These are phyloP conservation scores for Brenthis daphne DNA, from an alignment of 2,888 invertebrate species.

Conservation along the genomic window DNA sequence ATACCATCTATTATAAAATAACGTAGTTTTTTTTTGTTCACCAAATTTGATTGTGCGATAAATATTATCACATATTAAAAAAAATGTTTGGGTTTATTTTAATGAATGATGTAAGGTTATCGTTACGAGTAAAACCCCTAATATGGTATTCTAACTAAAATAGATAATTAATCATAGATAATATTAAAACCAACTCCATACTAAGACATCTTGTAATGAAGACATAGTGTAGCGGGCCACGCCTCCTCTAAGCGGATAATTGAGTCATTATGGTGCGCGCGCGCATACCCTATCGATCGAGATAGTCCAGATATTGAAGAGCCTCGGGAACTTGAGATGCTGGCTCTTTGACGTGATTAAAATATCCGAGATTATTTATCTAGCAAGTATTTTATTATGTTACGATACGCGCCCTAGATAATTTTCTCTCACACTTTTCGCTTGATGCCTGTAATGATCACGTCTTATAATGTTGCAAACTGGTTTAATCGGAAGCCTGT, in stretches of 20 bases:
- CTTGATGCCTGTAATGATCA: constrained; percentile 12
- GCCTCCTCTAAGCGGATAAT: constrained; percentile 81
- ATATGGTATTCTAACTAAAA: too few species aligned
- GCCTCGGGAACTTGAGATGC: constrained; percentile 52
- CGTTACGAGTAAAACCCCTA: too few species aligned
- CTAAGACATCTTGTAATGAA: constrained; percentile 63
- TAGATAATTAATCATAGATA: background rate
- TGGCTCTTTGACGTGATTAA: constrained; percentile 30
- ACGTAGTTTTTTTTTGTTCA: too few species aligned
- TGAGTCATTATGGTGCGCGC: constrained; percentile 80
- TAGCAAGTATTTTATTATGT: constrained; percentile 30
- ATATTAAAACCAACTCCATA: constrained; percentile 41
- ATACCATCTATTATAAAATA: too few species aligned
- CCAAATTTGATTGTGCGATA: too few species aligned
- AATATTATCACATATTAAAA: too few species aligned
- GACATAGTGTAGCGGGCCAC: constrained; percentile 71
- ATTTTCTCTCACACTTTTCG: constrained; percentile 22
- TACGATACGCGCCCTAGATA: constrained; percentile 9
- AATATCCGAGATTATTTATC: constrained; percentile 36
- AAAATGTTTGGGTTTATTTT: too few species aligned
- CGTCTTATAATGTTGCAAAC: constrained; percentile 16
- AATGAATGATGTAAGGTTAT: too few species aligned
- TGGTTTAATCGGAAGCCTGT: constrained; percentile 8
- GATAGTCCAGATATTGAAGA: constrained; percentile 63
- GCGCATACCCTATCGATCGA: constrained; percentile 60